Evolutionary conservation across 2,888 invertebrate genomes (phyloP), one percentile per base, ranked within the genome.

Genomic region (Thumatha senex): DNA sequence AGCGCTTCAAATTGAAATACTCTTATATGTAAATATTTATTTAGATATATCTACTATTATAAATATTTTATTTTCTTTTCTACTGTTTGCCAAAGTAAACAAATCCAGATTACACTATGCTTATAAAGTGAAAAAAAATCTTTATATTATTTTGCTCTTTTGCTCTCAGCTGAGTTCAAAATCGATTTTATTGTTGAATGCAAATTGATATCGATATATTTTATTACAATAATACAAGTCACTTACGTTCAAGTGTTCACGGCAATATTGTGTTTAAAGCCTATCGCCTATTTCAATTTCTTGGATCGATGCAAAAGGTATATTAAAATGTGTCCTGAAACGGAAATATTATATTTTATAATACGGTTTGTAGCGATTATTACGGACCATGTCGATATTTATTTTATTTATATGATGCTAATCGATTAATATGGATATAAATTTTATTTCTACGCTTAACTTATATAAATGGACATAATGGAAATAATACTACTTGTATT

Each of bases 251-350:
- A 55, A 67, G 51, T 59, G 33, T 66, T 67, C 69, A 67, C 69
- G 67, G 54, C 66, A 56, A 68, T 68, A 63, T 67, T 58, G 57
- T 56, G 54, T 60, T 68, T 38, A 65, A 65, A 51, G 55, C 54
- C 40, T 48, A 55, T 60, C 51, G 42, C 58, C 55, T 68, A 63
- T 64, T 73, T 62, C 70, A 72, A 73, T 75, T 74, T 67, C 59
- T 61, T 67, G 66, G 57, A 58, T 56, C 56, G 48, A 46, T 66
- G 58, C 54, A 58, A 49, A 51, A 51, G 52, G 48, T 58, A 49
- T 67, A 67, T 64, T 61, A 63, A 51, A 54, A 60, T 67, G 51
- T 61, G 58, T 67, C 67, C 53, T 54, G 55, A 50, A 57, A 53
- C 51, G 53, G 15, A 50, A 63, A 67, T 51, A 64, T 54, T 50